Evolutionary conservation across 2,113 vertebrate genomes (phyloP), one percentile per base, ranked within the genome.

Genomic region (Thunnus thynnus): DNA sequence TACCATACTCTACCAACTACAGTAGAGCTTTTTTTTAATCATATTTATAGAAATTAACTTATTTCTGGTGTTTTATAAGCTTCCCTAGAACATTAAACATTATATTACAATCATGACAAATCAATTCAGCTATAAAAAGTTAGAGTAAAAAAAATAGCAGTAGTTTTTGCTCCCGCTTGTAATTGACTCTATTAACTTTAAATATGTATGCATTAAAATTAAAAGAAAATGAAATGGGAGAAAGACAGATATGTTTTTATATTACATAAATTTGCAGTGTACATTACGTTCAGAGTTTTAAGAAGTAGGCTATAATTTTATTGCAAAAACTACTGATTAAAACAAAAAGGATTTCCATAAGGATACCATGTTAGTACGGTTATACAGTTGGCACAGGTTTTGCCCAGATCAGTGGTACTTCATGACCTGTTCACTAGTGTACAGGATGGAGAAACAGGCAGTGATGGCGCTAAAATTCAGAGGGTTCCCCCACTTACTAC

Each of bases 391-490:
- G 50, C 27, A 50, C 17, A 54, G 30, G n/a, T 36, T 47, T 20
- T 18, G 16, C 17, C 13, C 5, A n/a, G 20, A 63, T 74, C 74
- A 78, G 3, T 1, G 8, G 55, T 61, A 66, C 76, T 47, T 55
- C 32, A n/a, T 75, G 51, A 63, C 52, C n/a, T 72, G 75, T 64
- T 22, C 22, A 51, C 14, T 22, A 46, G 5, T 51, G n/a, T 22
- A 17, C 66, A 87, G 36, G 22, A 25, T 30, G 27, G 22, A 85
- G 36, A 72, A 25, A 69, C 57, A 57, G 41, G 6, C 60, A 80
- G 86, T 30, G 61, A 83, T 71, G 81, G 27, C 64, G 50, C 44
- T 82, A 46, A 61, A 83, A 61, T 72, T 58, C 76, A 55, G 54
- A 10, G 20, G 54, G 54, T 18, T 76, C 69, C 84, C 60, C 60